These are phyloP conservation scores for Pachycephala philippinensis DNA, from an alignment of 2,113 vertebrate genomes.

Conservation along the genomic window DNA sequence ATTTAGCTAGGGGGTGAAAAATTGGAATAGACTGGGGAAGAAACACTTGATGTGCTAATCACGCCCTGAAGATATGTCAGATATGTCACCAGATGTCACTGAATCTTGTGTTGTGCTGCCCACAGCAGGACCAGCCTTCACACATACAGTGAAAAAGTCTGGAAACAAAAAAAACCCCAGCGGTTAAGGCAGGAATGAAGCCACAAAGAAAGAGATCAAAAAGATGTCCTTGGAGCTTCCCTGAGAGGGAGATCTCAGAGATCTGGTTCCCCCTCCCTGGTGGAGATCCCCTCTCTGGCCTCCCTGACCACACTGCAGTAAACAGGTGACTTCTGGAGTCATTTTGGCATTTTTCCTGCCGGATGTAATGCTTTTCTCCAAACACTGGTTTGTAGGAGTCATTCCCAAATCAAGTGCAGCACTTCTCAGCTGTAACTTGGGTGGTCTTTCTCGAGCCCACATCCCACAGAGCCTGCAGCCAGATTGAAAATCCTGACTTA, in stretches of 20 bases:
- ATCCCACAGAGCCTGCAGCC: not conserved
- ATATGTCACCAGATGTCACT: not conserved
- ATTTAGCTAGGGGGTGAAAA: not conserved
- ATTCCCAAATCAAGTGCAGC: not conserved
- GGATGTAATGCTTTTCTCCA: not conserved
- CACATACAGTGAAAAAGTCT: not conserved
- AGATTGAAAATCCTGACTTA: not conserved
- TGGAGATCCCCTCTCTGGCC: constrained; percentile 82
- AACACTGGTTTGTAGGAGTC: not conserved
- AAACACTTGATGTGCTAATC: not conserved
- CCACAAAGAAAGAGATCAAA: not conserved
- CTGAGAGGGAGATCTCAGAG: constrained; percentile 67
- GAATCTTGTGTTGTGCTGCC: not conserved
- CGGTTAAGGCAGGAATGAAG: not conserved
- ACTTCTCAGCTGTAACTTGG: not conserved
- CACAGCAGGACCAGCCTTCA: not conserved
- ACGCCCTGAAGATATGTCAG: not conserved
- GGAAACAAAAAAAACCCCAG: not conserved
- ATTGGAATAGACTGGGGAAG: not conserved
- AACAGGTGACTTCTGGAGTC: constrained; percentile 77
- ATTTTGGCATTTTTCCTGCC: not conserved
- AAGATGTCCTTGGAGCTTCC: accelerated
- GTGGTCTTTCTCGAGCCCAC: not conserved
- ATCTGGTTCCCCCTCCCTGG: constrained; percentile 83
- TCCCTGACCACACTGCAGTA: constrained; percentile 88